Percentiles rank a stretch among this genome's conserved stretches.
phyloP scores from a whole-genome alignment of 2,113 vertebrate genomes.

The Acinonyx jubatus region DNA sequence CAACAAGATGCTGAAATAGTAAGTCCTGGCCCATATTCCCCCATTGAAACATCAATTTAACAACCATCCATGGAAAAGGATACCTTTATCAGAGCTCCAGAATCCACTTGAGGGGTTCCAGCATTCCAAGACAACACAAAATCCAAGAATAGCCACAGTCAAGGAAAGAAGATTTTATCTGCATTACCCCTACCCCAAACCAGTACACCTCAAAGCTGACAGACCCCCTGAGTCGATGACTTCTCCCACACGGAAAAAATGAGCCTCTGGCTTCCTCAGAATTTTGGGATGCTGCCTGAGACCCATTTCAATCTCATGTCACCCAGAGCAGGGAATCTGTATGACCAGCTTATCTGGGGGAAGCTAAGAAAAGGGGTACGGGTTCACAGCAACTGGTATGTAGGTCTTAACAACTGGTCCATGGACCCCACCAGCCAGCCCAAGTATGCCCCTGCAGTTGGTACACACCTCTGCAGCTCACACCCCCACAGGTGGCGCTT shows the following conservation, averaged over 20 bases:
- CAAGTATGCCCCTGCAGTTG: too few species aligned
- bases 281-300: neutral
- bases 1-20: neutral
- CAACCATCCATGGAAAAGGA: neutral
- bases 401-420: neutral
- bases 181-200: neutral
- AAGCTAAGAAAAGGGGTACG: neutral
- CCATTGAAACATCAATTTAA: neutral
- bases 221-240: neutral
- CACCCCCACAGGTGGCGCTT: neutral
- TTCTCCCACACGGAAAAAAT: neutral
- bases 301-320: neutral
- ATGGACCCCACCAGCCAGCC: too few species aligned
- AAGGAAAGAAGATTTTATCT: neutral
- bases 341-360: neutral
- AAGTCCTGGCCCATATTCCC: neutral
- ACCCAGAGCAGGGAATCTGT: neutral
- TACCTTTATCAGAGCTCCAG: neutral
- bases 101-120: neutral
- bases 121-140: neutral
- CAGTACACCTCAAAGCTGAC: neutral
- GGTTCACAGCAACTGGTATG: neutral
- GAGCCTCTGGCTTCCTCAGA: neutral
- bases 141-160: neutral
- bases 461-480: neutral